A percentile compares a stretch with the other conserved stretches of the same genome.
Conservation (phyloP, 2,113 vertebrate species). For the Notarius lentiginosus region DNA sequence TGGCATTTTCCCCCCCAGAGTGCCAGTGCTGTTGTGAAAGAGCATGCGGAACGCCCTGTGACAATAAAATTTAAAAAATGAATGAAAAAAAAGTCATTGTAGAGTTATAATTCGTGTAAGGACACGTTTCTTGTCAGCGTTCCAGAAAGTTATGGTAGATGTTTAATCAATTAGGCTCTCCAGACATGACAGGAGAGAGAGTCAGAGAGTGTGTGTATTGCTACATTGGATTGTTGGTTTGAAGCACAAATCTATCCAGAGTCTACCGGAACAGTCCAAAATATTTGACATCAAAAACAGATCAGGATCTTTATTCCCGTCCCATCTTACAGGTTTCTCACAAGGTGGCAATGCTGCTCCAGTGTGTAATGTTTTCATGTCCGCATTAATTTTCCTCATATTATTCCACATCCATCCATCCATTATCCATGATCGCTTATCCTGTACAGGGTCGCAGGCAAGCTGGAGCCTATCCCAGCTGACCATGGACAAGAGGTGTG, state of each 20-base stretch:
- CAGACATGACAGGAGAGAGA: conserved; percentile 13
- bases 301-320: not conserved
- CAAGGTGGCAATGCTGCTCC: not conserved
- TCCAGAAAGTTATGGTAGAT: conserved; percentile 34
- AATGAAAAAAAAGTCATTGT: conserved; percentile 27
- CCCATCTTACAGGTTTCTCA: conserved; percentile 1
- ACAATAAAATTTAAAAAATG: conserved; percentile 5
- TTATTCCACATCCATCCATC: not conserved
- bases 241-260: not conserved
- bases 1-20: conserved; percentile 62
- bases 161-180: conserved; percentile 51
- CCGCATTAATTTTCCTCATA: not conserved
- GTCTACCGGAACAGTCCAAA: not conserved
- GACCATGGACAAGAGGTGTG: too few species aligned
- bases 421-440: too few species aligned
- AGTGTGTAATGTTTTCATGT: not conserved
- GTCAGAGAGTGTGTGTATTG: not conserved
- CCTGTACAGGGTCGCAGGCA: too few species aligned
- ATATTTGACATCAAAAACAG: not conserved
- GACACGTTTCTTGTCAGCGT: conserved; percentile 51
- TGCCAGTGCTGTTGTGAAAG: conserved; percentile 55
- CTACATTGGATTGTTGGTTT: not conserved
- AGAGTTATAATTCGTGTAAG: conserved; percentile 48
- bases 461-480: too few species aligned
- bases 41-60: conserved; percentile 14